Evolutionary conservation across 2,113 vertebrate species (phyloP), one percentile per base, ranked within the genome.

Genomic region (Tonatia bakeri): DNA sequence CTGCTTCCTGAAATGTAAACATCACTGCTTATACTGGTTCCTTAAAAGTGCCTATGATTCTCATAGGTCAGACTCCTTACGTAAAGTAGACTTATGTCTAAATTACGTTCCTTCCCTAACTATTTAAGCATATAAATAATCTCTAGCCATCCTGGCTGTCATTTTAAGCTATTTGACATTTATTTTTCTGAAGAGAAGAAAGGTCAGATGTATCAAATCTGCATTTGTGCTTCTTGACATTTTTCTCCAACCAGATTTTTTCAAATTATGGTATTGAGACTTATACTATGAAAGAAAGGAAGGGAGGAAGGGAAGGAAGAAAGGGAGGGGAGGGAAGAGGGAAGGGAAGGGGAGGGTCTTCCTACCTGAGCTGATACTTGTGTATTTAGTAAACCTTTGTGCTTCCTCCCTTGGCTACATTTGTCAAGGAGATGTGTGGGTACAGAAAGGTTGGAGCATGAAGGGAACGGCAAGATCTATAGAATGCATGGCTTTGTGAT

Each of bases 111-210:
- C 98, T 97, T 98, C 83, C 97, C 97, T 98, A 98, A 99, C 98
- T 98, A 98, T 98, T 98, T 98, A 98, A 98, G 97, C 94, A 98
- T 94, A 98, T 98, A 98, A 98, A 98, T 98, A 98, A 98, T 94
- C 93, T 96, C 91, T 93, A 97, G 92, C 94, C 92, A 98, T 97
- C 96, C 80, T 93, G 95, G 72, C 96, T 98, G 98, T 98, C 98
- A 98, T 97, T 98, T 98, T 98, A 98, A 98, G 97, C 95, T 98
- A 98, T 97, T 97, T 98, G 98, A 98, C 98, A 98, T 98, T 98
- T 98, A 98, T 98, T 98, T 98, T 98, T 98, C 86, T 22, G 97
- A 97, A 97, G 96, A 98, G 97, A 98, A 98, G 96, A 98, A 98
- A 99, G 98, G 98, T 98, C 98, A 98, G 95, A 97, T 97, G 96